Evolutionary conservation across 2,888 invertebrate species (phyloP), one percentile per base, ranked within the genome.

Genomic region (Camptogramma bilineatum): DNA sequence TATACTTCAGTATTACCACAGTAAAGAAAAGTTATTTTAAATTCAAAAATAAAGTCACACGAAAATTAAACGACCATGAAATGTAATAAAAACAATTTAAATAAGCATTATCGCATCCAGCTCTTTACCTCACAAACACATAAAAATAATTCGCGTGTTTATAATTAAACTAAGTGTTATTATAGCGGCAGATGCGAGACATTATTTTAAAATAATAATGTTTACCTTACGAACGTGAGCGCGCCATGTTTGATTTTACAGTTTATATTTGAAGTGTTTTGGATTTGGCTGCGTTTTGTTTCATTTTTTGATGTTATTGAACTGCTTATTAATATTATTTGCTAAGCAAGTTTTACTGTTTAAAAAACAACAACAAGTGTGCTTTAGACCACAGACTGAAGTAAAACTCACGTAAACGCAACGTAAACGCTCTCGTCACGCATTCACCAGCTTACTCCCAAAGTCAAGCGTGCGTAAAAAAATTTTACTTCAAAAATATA

Each of bases 181-280:
- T 67, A 65, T 69, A 66, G 69, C 68, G 68, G 59, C 79, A 79
- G 76, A 76, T 78, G 79, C 55, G 75, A 74, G 80, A 80, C 79
- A 80, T 79, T 73, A 79, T 77, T 80, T 79, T 79, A 78, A 79
- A 80, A 78, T 79, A 75, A 79, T 80, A 77, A 73, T 80, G 80
- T 79, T 79, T 79, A 80, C 80, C 71, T 70, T 63, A 39, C 7
- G 62, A 55, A 54, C 61, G 76, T 74, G 76, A 58, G 72, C 72
- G 70, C 74, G 75, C 76, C 70, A 64, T 66, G 77, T 79, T 72
- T 74, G 66, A 66, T 64, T 70, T 68, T 63, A 52, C 72, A 61
- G 68, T 73, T 77, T 74, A 73, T 73, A 73, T 73, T 74, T 64
- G 68, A 64, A 44, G 60, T 66, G 52, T 78, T 65, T 61, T 61